Conservation (phyloP, 1,140 invertebrate genomes). For the Patella vulgata region DNA sequence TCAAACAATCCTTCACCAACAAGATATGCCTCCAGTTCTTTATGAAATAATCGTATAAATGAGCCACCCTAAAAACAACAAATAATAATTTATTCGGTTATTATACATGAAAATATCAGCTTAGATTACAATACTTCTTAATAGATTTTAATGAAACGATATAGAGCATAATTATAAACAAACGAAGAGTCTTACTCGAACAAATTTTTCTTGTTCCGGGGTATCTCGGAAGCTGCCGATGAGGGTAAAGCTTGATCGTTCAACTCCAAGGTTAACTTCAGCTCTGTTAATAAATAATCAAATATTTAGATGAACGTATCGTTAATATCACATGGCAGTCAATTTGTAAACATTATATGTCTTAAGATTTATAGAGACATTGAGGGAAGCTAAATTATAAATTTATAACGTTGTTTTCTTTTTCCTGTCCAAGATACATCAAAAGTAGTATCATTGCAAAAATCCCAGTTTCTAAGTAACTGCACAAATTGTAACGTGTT, state of each 20-base stretch:
- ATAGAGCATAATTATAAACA: too few species aligned
- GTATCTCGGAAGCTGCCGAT: constrained; percentile 57
- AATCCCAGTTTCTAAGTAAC: too few species aligned
- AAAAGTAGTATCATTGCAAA: too few species aligned
- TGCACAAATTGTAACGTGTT: too few species aligned
- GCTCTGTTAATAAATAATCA: constrained; percentile 50
- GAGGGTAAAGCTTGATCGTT: constrained; percentile 63
- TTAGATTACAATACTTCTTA: too few species aligned
- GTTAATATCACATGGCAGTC: too few species aligned
- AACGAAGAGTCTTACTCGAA: constrained; percentile 59
- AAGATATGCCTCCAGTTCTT: constrained; percentile 66
- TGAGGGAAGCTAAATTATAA: too few species aligned
- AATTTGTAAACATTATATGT: too few species aligned
- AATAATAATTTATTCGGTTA: not conserved
- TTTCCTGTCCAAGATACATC: too few species aligned
- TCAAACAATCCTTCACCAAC: constrained; percentile 66
- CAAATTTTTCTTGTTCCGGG: constrained; percentile 51
- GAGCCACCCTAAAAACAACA: constrained; percentile 52
- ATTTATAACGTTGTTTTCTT: too few species aligned
- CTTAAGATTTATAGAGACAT: too few species aligned
- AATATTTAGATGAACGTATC: not conserved
- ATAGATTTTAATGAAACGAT: too few species aligned
- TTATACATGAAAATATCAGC: not conserved
- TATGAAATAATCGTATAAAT: constrained; percentile 65
- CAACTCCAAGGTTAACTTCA: constrained; percentile 63